Evolutionary conservation across 2,797 vertebrate genomes (phyloP).

Genomic region (Hyperoplus immaculatus): DNA sequence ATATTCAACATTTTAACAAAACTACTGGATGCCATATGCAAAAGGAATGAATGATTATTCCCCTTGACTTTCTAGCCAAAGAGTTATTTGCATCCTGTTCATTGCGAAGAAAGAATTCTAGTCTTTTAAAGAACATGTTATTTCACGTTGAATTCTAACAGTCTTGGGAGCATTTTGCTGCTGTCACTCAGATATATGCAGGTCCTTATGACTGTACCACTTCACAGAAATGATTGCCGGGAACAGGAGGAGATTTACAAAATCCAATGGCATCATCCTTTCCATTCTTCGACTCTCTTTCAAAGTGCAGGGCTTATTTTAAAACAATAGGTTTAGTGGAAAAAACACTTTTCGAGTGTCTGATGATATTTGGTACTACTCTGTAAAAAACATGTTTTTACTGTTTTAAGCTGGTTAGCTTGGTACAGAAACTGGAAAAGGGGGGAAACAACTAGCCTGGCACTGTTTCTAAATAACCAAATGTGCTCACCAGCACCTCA

Average conservation of each 20-base stretch:
- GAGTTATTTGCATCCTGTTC: slow-evolving; percentile 5
- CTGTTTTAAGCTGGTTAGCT: not conserved
- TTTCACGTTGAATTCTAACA: slow-evolving; percentile 37
- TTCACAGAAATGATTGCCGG: slow-evolving; percentile 25
- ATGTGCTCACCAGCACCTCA: not conserved
- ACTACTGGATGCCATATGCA: slow-evolving; percentile 10
- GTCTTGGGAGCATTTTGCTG: slow-evolving; percentile 44
- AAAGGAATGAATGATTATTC: slow-evolving; percentile 3
- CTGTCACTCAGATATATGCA: slow-evolving; percentile 53
- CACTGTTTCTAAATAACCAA: not conserved
- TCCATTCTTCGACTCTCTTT: not conserved
- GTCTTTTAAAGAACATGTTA: slow-evolving; percentile 10
- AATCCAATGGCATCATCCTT: slow-evolving; percentile 13
- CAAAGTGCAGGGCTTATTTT: not conserved
- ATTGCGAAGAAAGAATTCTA: slow-evolving; percentile 15
- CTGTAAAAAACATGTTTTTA: not conserved
- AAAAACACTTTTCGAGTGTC: not conserved
- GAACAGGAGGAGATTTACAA: slow-evolving; percentile 28
- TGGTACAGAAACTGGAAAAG: not conserved
- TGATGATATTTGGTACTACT: not conserved
- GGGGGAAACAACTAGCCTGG: not conserved
- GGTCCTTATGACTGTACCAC: slow-evolving; percentile 33
- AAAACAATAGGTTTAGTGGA: not conserved
- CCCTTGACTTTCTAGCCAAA: not conserved
- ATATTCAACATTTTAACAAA: slow-evolving; percentile 1